phyloP scores from a whole-genome alignment of 2,797 vertebrate genomes.

The Sparus aurata region DNA sequence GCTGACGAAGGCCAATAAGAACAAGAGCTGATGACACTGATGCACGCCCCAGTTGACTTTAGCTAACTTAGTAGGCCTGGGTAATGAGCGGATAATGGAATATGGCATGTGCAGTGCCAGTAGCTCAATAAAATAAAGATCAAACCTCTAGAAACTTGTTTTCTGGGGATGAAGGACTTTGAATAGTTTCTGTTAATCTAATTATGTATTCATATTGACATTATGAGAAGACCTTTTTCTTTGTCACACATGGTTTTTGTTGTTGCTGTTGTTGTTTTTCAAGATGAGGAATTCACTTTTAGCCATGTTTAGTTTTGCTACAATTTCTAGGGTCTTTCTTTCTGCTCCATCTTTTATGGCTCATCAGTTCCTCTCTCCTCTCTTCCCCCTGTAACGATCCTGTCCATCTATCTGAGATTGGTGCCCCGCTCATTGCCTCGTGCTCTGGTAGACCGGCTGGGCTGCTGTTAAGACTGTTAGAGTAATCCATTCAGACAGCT shows the following conservation, averaged over 20 bases:
- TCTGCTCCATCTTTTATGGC: neutral
- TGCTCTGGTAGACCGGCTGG: constrained; percentile 7
- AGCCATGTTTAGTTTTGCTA: neutral
- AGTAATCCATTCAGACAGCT: constrained; percentile 71
- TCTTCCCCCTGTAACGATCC: constrained; percentile 23
- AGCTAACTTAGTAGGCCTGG: constrained; percentile 6
- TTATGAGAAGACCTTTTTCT: neutral
- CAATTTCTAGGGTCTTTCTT: neutral
- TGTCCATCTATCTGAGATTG: constrained; percentile 21
- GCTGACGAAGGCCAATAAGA: constrained; percentile 59
- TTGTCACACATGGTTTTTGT: neutral
- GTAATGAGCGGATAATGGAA: constrained; percentile 8
- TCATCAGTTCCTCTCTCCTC: constrained; percentile 3
- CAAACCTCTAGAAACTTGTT: neutral
- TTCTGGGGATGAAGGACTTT: neutral
- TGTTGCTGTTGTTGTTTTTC: neutral
- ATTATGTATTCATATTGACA: neutral
- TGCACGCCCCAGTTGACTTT: constrained; percentile 9
- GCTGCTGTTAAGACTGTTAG: constrained; percentile 74
- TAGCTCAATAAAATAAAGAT: neutral
- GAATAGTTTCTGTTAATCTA: neutral
- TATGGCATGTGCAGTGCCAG: neutral
- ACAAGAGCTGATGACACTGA: constrained; percentile 23
- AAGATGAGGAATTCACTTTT: neutral
- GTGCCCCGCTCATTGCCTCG: constrained; percentile 5